phyloP scores from a whole-genome alignment of 2,797 vertebrate genomes.

The Hippopotamyrus pictus region DNA sequence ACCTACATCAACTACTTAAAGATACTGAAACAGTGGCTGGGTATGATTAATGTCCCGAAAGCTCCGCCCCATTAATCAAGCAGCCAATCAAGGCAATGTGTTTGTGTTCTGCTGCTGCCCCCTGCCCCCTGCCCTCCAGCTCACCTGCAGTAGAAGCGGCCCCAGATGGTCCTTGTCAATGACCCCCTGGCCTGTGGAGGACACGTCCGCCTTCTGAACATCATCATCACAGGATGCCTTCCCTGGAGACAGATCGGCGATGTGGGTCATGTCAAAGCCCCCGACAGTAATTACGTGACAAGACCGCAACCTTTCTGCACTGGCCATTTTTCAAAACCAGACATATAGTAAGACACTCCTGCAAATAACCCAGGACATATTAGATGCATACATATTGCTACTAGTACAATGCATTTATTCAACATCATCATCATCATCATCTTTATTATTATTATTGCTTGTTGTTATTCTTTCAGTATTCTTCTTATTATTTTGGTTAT shows the following conservation, averaged over 20 bases:
- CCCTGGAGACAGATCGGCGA: slow-evolving; percentile 56
- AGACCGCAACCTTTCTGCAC: slow-evolving; percentile 5
- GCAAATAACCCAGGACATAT: not conserved
- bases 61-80: slow-evolving; percentile 13
- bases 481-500: not conserved
- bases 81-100: not conserved
- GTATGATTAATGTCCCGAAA: slow-evolving; percentile 6
- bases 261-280: not conserved
- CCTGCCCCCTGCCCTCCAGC: slow-evolving; percentile 25
- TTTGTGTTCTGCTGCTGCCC: not conserved
- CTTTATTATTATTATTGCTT: not conserved
- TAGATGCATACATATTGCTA: not conserved
- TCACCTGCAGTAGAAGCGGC: slow-evolving; percentile 83
- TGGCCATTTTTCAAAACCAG: slow-evolving; percentile 15
- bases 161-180: slow-evolving; percentile 92
- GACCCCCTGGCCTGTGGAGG: slow-evolving; percentile 88
- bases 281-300: not conserved
- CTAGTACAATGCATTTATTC: not conserved
- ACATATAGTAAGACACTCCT: not conserved
- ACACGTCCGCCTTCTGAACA: slow-evolving; percentile 93
- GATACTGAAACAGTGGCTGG: not conserved
- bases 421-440: not conserved
- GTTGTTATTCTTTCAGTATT: not conserved
- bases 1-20: not conserved
- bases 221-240: slow-evolving; percentile 80